phyloP scores from a whole-genome alignment of 2,113 vertebrate species.

The Callipepla squamata region DNA sequence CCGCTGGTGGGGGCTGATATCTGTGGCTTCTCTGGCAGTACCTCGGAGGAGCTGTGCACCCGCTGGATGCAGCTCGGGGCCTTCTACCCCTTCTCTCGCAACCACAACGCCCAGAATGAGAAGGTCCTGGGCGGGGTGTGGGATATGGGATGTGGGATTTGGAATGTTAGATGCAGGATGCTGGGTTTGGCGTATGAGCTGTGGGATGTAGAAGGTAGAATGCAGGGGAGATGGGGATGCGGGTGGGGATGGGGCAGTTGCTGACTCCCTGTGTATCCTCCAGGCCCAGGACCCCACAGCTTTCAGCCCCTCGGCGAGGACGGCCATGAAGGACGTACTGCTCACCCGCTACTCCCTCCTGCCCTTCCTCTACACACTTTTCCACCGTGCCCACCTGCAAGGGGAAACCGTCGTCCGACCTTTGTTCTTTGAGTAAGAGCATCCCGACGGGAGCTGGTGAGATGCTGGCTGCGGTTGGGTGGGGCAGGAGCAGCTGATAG shows the following conservation, averaged over 20 bases:
- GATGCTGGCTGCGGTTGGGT: neutral
- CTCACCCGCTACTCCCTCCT: constrained; percentile 87
- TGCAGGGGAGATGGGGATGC: neutral
- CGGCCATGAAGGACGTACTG: constrained; percentile 84
- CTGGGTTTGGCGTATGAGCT: no score
- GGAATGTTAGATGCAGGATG: neutral
- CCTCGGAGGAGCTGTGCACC: constrained; percentile 86
- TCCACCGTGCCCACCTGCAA: constrained; percentile 83
- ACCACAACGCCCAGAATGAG: constrained; percentile 82
- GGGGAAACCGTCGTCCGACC: constrained; percentile 86
- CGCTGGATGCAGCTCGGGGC: constrained; percentile 90
- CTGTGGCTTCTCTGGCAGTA: constrained; percentile 84
- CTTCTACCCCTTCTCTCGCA: constrained; percentile 91
- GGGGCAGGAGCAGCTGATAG: fast-evolving
- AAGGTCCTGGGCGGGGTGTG: constrained; percentile 54
- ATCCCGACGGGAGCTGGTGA: fast-evolving
- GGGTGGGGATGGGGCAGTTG: neutral
- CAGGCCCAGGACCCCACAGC: constrained; percentile 86
- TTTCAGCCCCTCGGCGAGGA: constrained; percentile 79
- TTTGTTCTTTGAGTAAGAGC: constrained; percentile 87
- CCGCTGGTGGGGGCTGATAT: constrained; percentile 86
- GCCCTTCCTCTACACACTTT: constrained; percentile 89
- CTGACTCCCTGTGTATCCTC: neutral
- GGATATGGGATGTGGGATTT: fast-evolving
- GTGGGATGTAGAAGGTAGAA: neutral